Evolutionary conservation across 2,797 vertebrate species (phyloP).

Genomic region (Argya squamiceps): DNA sequence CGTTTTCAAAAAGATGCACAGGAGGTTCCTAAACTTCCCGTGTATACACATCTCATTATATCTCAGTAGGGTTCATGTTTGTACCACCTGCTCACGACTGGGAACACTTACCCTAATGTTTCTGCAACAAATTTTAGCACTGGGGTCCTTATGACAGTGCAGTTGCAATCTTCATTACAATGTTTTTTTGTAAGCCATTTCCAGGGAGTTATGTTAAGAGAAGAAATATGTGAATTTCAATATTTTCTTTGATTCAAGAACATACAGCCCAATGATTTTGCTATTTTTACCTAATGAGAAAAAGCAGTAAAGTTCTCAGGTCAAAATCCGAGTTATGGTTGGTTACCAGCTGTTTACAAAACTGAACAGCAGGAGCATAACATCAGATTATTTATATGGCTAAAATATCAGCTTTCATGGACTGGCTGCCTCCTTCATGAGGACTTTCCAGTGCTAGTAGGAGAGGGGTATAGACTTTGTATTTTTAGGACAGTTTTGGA

Average conservation of each 20-base stretch:
- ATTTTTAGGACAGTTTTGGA: constrained; percentile 54
- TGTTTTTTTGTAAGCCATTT: constrained; percentile 56
- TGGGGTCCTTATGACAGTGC: constrained; percentile 66
- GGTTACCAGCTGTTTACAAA: constrained; percentile 72
- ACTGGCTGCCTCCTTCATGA: constrained; percentile 33
- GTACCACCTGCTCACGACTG: constrained; percentile 76
- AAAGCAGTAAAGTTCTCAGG: constrained; percentile 46
- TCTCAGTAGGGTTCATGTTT: constrained; percentile 76
- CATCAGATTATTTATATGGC: constrained; percentile 33
- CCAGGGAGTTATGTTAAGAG: constrained; percentile 52
- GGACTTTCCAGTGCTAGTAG: constrained; percentile 59
- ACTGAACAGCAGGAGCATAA: constrained; percentile 58
- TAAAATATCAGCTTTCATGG: constrained; percentile 59
- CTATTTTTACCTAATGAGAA: constrained; percentile 60
- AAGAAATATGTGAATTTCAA: constrained; percentile 63
- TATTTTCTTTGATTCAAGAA: constrained; percentile 65
- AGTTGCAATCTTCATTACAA: constrained; percentile 58
- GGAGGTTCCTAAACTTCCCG: constrained; percentile 75
- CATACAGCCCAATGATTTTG: neutral
- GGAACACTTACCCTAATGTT: constrained; percentile 64
- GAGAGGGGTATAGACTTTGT: neutral
- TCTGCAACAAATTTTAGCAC: constrained; percentile 65
- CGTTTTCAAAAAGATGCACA: constrained; percentile 77
- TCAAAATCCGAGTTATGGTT: constrained; percentile 70
- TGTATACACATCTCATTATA: constrained; percentile 81